Conservation (phyloP, 1,140 invertebrate species). For the Bombus pascuorum region DNA sequence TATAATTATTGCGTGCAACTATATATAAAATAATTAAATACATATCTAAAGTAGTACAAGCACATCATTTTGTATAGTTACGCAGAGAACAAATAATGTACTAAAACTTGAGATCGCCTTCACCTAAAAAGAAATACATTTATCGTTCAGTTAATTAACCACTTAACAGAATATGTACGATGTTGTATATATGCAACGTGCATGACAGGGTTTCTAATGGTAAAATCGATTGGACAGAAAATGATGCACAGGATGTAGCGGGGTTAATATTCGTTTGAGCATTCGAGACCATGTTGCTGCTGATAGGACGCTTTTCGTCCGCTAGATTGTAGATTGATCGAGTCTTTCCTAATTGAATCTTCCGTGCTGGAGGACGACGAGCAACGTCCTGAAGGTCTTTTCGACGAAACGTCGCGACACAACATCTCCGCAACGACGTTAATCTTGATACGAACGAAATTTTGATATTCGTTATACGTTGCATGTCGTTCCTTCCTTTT, state of each 20-base stretch:
- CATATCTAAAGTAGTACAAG: too few species aligned
- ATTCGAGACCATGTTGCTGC: too few species aligned
- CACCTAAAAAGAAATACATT: too few species aligned
- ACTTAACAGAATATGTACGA: too few species aligned
- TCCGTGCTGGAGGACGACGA: too few species aligned
- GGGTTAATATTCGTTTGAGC: neutral
- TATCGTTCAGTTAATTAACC: too few species aligned
- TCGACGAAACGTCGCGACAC: neutral
- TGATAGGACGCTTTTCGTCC: neutral
- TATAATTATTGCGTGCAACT: too few species aligned
- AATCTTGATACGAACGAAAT: slow-evolving; percentile 30
- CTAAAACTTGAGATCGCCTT: too few species aligned
- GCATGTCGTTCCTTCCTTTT: neutral
- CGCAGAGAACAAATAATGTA: too few species aligned
- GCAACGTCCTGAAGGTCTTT: neutral
- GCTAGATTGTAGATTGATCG: neutral
- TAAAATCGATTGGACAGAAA: neutral
- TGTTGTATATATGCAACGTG: too few species aligned
- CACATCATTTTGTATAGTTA: too few species aligned
- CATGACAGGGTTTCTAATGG: neutral
- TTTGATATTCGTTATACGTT: slow-evolving; percentile 11
- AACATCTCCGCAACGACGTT: slow-evolving; percentile 2
- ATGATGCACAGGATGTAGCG: neutral
- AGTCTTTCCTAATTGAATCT: slow-evolving; percentile 34
- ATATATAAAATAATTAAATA: too few species aligned